Base-by-base conservation (phyloP, 2,797 vertebrate genomes). In the Myoxocephalus aenaeus region DNA sequence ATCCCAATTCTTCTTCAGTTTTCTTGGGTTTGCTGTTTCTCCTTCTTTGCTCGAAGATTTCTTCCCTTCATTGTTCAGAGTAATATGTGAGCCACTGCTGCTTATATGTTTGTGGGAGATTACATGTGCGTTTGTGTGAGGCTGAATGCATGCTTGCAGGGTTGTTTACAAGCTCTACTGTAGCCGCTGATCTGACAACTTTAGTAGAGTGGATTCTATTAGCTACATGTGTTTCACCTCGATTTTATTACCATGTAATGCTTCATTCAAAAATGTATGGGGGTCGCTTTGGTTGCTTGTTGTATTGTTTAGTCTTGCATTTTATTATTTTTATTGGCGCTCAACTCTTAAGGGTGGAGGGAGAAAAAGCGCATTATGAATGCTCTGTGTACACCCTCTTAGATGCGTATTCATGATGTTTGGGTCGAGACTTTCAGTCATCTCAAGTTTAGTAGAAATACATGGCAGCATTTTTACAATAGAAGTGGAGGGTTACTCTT, bases 131-230 rank as follows among this genome's bases (percentile, higher is more conserved):
- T 77, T 78, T 85, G 77, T 76, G 74, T 76, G 75, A 65, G 69
- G 70, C 75, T 69, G 70, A 75, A 75, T 83, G 82, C 48, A 64
- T 86, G 86, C 71, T 71, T 69, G 76, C 70, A 65, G 69, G 86
- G 70, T 89, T 93, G 93, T 92, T 91, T 92, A 91, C 90, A 89
- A 85, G 84, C 87, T 64, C 70, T 27, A 64, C 83, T 84, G 82
- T 81, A 82, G 74, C 81, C 6, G 71, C 73, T 87, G 85, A 70
- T 87, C 85, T 53, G 73, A 66, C 71, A 93, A 93, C 89, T 93
- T 92, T 77, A 86, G 74, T 68, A 51, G 78, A 90, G 86, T 83
- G 66, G 27, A 75, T 77, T 82, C 51, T 79, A 15, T 73, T 58
- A 50, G 79, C 74, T 51, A 25, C 73, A 80, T 86, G 78, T 81